Evolutionary conservation across 2,113 vertebrate genomes (phyloP), one percentile per base, ranked within the genome.

Genomic region (Ctenomys sociabilis): DNA sequence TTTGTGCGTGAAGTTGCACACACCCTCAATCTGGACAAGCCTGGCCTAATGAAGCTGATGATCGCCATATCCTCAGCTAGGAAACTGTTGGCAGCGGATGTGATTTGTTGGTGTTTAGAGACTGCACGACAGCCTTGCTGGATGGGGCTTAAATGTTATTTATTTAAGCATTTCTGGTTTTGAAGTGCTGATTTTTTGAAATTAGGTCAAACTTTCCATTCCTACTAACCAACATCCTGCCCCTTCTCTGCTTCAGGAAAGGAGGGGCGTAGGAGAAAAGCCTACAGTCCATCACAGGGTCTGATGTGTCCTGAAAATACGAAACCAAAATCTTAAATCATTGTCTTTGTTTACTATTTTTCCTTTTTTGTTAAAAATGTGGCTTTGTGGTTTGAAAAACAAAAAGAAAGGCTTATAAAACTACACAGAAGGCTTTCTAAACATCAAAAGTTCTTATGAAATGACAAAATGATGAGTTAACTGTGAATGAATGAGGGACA

Each of bases 351-450:
- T 83, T 85, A 61, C 73, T 95, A 5, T 57, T 80, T 61, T 37
- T 75, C 28, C 16, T 91, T 72, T 83, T 45, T 78, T 40, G 35
- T 52, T 68, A 17, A 16, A 86, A 92, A 88, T 17, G 61, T 86
- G 68, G 88, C 66, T 85, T 86, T n/a, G 35, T 93, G 87, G 82
- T 82, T 91, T 77, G 9, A 59, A 70, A 52, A 91, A 87, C 49
- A 91, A 64, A 93, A 91, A 54, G 77, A 77, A 94, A 93, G 57
- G 8, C 77, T 77, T 85, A 28, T 64, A 86, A 85, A 85, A 95
- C 26, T 11, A 35, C 57, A 81, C 40, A 73, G 93, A 75, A 87
- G 92, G 0, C 72, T 28, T 57, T 83, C 17, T 49, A 37, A 52
- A 37, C 92, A 90, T 90, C 92, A 87, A 59, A 95, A 52, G 49